These are phyloP conservation scores for Menura novaehollandiae DNA, from an alignment of 2,113 vertebrate species.

Conservation along the genomic window DNA sequence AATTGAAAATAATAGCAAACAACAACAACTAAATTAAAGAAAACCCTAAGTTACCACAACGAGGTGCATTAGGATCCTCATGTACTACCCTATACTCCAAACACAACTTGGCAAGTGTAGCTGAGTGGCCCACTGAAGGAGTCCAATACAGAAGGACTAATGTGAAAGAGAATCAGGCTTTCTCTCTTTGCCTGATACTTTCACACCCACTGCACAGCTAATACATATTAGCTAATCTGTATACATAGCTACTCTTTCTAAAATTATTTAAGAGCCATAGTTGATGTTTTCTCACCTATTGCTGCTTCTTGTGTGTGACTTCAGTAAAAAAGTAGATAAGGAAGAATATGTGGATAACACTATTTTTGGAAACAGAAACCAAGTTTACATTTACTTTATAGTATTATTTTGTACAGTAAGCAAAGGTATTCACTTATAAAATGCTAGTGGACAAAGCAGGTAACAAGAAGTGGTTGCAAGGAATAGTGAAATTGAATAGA, in stretches of 20 bases:
- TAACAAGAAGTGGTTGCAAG: background rate
- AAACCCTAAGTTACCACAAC: background rate
- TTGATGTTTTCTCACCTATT: background rate
- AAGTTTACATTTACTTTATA: background rate
- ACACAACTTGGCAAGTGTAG: background rate
- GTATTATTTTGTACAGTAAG: background rate
- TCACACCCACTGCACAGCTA: background rate
- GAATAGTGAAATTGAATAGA: background rate
- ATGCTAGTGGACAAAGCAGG: background rate
- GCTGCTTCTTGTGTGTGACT: background rate
- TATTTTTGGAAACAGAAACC: background rate
- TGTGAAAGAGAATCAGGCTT: background rate
- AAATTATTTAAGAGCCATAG: background rate
- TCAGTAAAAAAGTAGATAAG: background rate
- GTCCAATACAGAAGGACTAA: background rate
- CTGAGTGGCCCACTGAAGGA: background rate
- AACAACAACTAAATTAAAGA: background rate
- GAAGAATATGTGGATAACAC: background rate
- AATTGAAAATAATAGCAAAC: background rate
- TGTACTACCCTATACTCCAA: background rate
- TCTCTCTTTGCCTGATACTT: background rate
- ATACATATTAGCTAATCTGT: background rate
- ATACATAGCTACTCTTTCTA: background rate
- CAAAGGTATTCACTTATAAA: background rate
- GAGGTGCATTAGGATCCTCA: background rate